These are phyloP conservation scores for Pomacea maculata DNA, from an alignment of 1,140 invertebrate genomes.

Conservation along the genomic window DNA sequence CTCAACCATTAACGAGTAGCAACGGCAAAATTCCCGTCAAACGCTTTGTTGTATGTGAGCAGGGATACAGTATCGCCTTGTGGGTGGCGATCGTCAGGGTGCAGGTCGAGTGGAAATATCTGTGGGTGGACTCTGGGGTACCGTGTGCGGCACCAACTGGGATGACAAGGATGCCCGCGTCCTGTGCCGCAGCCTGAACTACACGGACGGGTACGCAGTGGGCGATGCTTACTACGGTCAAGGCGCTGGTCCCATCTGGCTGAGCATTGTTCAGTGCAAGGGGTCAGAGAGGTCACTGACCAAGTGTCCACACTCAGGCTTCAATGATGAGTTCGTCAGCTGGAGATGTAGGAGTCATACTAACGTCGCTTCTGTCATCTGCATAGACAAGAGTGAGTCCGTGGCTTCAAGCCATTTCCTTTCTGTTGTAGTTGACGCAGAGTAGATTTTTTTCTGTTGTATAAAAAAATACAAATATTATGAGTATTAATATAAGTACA, in stretches of 20 bases:
- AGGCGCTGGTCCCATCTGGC: constrained; percentile 55
- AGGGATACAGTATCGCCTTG: constrained; percentile 32
- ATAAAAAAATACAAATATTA: background rate
- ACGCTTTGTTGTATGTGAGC: background rate
- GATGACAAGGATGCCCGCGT: constrained; percentile 49
- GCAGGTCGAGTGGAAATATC: constrained; percentile 78
- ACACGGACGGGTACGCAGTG: constrained; percentile 46
- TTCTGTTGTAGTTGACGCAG: too few relatives aligned
- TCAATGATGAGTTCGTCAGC: constrained; percentile 24
- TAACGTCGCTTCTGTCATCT: constrained; percentile 57
- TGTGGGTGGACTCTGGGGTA: constrained; percentile 60
- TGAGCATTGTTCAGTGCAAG: constrained; percentile 51
- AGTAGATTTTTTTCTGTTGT: background rate
- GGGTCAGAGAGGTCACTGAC: constrained; percentile 47
- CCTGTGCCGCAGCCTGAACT: constrained; percentile 47
- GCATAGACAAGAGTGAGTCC: constrained; percentile 50
- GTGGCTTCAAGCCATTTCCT: background rate
- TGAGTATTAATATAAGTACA: background rate
- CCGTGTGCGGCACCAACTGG: constrained; percentile 55
- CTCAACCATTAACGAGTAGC: too few relatives aligned
- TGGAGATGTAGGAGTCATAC: constrained; percentile 40
- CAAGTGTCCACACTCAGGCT: constrained; percentile 49
- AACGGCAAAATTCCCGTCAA: too few relatives aligned
- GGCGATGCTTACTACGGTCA: constrained; percentile 35
- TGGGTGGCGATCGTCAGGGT: background rate